phyloP scores from a whole-genome alignment of 2,797 vertebrate genomes.

The Mus spretus region DNA sequence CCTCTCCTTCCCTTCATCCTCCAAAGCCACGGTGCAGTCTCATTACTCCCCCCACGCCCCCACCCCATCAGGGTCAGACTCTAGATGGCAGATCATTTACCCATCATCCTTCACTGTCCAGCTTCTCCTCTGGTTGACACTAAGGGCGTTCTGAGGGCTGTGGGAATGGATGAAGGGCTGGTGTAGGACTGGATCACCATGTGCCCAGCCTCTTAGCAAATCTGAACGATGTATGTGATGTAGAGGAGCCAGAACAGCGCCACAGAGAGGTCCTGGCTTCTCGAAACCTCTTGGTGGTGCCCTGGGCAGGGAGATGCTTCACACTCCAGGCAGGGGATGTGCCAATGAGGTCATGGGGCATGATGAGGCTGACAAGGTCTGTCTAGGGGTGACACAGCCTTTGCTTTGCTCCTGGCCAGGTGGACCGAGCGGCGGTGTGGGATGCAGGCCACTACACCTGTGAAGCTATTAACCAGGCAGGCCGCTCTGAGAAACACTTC shows the following conservation, averaged over 20 bases:
- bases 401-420: constrained; percentile 70
- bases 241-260: neutral
- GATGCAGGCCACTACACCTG: constrained; percentile 87
- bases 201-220: neutral
- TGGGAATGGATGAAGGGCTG: neutral
- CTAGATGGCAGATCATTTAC: neutral
- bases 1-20: neutral
- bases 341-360: rapidly evolving
- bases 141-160: neutral
- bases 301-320: neutral
- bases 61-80: rapidly evolving
- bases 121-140: neutral
- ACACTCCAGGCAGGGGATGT: neutral
- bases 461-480: constrained; percentile 73
- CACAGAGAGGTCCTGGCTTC: neutral
- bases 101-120: neutral
- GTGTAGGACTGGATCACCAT: too few species aligned
- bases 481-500: constrained; percentile 83
- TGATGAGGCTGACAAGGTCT: neutral
- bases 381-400: neutral
- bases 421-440: constrained; percentile 86
- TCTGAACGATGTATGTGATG: neutral
- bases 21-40: neutral
- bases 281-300: neutral
- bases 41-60: rapidly evolving